Conservation (phyloP, 2,113 vertebrate species). For the Dromaius novaehollandiae region DNA sequence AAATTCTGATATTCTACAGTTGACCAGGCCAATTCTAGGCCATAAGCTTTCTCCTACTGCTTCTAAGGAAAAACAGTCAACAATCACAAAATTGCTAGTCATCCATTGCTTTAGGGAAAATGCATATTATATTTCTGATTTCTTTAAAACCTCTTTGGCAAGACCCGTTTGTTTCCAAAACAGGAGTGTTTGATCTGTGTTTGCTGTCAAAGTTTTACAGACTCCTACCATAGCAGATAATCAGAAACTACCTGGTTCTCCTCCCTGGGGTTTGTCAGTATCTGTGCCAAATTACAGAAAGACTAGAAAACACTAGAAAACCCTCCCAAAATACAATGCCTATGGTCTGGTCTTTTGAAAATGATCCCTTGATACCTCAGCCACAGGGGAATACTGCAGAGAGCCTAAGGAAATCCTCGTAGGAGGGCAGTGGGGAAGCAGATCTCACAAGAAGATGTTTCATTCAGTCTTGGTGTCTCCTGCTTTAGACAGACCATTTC, state of each 20-base stretch:
- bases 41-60: background rate
- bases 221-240: background rate
- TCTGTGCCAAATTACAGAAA: background rate
- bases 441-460: background rate
- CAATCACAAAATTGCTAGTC: background rate
- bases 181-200: background rate
- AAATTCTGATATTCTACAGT: background rate
- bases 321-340: background rate
- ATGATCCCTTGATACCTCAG: background rate
- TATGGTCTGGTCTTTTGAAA: background rate
- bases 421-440: background rate
- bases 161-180: background rate
- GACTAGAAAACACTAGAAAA: background rate
- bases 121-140: background rate
- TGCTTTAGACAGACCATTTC: background rate
- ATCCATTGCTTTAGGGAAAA: background rate
- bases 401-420: background rate
- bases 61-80: background rate
- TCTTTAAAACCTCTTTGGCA: background rate
- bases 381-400: background rate
- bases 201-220: background rate
- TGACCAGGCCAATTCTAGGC: background rate
- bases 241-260: background rate
- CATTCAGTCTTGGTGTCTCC: background rate
- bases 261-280: background rate